Conservation (phyloP, 1,140 invertebrate species). For the Pogonomyrmex barbatus region DNA sequence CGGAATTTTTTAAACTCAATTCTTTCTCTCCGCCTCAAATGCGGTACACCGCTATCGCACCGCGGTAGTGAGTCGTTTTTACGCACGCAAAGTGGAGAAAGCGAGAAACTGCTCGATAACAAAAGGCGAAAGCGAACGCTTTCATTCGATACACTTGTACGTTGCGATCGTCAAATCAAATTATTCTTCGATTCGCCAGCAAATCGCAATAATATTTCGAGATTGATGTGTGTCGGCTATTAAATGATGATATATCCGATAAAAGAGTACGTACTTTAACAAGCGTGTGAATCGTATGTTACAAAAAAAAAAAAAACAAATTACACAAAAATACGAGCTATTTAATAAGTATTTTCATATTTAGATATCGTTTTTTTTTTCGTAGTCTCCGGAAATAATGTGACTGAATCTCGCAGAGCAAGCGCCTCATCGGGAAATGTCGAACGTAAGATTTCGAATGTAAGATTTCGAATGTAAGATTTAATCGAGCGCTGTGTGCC, state of each 20-base stretch:
- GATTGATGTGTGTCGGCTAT: background rate
- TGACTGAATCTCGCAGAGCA: constrained; percentile 53
- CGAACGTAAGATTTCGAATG: constrained; percentile 66
- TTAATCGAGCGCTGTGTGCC: constrained; percentile 66
- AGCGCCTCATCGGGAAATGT: constrained; percentile 43
- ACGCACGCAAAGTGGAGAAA: constrained; percentile 31
- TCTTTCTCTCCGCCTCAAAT: background rate
- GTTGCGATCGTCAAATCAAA: background rate
- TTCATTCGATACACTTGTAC: constrained; percentile 25
- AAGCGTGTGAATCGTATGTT: constrained; percentile 20
- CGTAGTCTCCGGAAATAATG: background rate
- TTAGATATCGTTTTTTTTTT: background rate
- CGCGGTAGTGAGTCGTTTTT: background rate
- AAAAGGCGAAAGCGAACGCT: constrained; percentile 47
- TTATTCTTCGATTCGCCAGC: background rate
- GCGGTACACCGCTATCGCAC: background rate
- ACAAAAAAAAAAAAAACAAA: constrained; percentile 31
- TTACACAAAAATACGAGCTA: background rate
- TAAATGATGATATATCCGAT: background rate
- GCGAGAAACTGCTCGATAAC: constrained; percentile 8
- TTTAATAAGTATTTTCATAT: background rate
- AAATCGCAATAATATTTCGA: constrained; percentile 4
- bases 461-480: constrained; percentile 61
- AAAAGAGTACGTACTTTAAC: background rate
- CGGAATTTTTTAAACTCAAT: constrained; percentile 38